These are phyloP conservation scores for Urosaurus nigricauda DNA, from an alignment of 2,797 vertebrate species.

Conservation along the genomic window DNA sequence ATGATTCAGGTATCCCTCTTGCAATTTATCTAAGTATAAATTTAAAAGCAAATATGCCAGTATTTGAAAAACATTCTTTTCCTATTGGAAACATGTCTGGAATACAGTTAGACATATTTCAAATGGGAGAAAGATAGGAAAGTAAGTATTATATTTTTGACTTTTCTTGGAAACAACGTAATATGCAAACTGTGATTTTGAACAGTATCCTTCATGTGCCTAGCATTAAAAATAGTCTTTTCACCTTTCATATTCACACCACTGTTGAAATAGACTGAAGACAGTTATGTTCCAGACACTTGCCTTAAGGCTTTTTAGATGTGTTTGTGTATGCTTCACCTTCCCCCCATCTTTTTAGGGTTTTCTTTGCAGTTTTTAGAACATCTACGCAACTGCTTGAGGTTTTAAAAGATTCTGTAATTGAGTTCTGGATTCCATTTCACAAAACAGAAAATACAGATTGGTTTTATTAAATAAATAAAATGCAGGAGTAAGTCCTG, in stretches of 20 bases:
- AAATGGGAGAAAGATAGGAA: neutral
- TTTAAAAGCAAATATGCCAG: neutral
- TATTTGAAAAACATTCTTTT: constrained; percentile 3
- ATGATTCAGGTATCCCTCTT: constrained; percentile 75
- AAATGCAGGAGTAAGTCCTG: neutral
- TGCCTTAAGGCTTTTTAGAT: neutral
- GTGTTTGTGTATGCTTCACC: neutral
- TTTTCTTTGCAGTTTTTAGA: neutral
- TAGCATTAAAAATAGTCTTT: neutral
- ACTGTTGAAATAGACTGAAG: neutral
- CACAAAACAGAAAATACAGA: neutral
- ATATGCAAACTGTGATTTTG: neutral
- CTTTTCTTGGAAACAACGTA: constrained; percentile 22
- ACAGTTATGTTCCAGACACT: neutral
- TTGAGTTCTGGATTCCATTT: neutral
- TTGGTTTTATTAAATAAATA: neutral
- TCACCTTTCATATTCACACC: neutral
- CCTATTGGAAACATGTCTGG: constrained; percentile 21
- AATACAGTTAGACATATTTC: constrained; percentile 30
- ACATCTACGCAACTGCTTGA: neutral
- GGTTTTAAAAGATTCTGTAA: neutral
- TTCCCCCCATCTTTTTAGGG: neutral
- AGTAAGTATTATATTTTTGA: neutral
- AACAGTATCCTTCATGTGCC: neutral
- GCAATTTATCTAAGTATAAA: constrained; percentile 10